Evolutionary conservation across 2,113 vertebrate genomes (phyloP).

Genomic region (Nothocercus nigrocapillus): DNA sequence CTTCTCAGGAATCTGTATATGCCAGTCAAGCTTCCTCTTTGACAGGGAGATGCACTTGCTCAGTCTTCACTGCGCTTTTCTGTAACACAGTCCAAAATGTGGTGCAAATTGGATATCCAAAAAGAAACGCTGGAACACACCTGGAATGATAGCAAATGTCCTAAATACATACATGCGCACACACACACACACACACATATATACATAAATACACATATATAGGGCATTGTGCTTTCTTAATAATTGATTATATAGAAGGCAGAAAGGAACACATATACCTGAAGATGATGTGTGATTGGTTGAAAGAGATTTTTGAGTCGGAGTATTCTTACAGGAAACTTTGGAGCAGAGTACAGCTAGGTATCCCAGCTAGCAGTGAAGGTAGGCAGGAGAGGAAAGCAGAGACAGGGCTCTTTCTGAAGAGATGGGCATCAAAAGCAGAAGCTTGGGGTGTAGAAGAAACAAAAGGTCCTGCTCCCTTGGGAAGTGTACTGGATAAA

Average conservation of each 20-base stretch:
- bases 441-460: background rate
- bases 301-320: background rate
- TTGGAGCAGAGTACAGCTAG: accelerated
- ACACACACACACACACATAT: too few species aligned
- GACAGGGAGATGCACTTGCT: background rate
- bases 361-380: background rate
- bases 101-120: background rate
- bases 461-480: background rate
- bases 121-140: background rate
- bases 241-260: background rate
- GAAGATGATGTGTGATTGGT: background rate
- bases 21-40: background rate
- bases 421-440: background rate
- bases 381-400: background rate
- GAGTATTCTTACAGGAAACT: background rate
- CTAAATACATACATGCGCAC: too few species aligned
- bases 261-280: background rate
- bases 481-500: background rate
- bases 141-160: background rate
- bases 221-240: background rate
- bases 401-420: background rate
- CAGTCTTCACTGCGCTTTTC: background rate
- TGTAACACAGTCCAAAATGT: background rate
- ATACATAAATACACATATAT: background rate
- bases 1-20: background rate